A percentile compares a stretch with the other conserved stretches of the same genome.
These are phyloP conservation scores for Brachyistius frenatus DNA, from an alignment of 2,113 vertebrate genomes.

Conservation along the genomic window DNA sequence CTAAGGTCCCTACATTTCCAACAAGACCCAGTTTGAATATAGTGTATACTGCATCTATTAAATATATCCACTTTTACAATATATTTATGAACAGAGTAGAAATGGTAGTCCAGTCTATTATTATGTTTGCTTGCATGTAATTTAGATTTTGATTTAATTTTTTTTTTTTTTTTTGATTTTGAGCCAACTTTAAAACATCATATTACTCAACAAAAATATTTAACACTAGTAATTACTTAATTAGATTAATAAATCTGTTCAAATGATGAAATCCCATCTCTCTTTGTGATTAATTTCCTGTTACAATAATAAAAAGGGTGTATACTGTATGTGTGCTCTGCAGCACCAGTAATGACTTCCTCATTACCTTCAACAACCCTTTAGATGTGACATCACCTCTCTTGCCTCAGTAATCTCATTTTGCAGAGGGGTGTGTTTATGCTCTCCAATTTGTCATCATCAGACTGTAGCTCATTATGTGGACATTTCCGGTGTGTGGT, in stretches of 20 bases:
- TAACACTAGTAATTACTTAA: no score
- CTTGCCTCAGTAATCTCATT: constrained; percentile 66
- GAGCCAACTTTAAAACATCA: no score
- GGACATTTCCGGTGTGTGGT: constrained; percentile 59
- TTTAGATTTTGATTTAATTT: not conserved
- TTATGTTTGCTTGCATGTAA: no score
- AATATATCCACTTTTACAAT: no score
- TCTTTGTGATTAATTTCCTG: not conserved
- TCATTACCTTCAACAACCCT: constrained; percentile 27
- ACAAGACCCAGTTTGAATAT: not conserved
- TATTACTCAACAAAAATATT: no score
- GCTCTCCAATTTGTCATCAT: constrained; percentile 54
- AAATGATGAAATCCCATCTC: no score
- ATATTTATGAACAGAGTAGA: no score
- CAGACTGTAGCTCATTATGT: constrained; percentile 52
- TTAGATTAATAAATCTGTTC: no score
- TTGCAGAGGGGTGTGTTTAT: constrained; percentile 49
- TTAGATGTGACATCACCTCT: constrained; percentile 64
- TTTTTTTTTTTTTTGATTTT: not conserved
- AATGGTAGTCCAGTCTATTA: no score
- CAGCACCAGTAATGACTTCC: not conserved
- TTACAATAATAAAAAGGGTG: not conserved
- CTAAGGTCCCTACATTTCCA: constrained; percentile 9
- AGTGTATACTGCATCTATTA: not conserved
- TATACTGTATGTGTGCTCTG: not conserved